Evolutionary conservation across 1,140 invertebrate species (phyloP), one percentile per base, ranked within the genome.

Genomic region (Drosophila arawakana): DNA sequence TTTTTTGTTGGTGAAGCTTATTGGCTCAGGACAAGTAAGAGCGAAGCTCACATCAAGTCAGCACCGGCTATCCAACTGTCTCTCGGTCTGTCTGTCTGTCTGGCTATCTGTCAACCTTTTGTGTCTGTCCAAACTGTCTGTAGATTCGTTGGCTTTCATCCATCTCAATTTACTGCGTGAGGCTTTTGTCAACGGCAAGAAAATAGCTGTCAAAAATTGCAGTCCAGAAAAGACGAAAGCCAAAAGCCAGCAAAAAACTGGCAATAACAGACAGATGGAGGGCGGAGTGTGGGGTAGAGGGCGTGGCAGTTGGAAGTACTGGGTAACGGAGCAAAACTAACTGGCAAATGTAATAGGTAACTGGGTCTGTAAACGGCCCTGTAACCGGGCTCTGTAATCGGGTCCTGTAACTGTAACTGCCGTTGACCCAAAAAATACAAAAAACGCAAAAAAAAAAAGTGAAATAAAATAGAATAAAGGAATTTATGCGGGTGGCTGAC

Each of bases 141-240:
- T 52, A 37, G 25, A 55, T 35, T 44, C 35, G 54, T 43, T 76
- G 73, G 44, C 55, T 76, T 65, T 72, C 73, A 76, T 76, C 73
- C 68, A 76, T 76, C 73, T 76, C 73, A 76, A 76, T 76, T 76
- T 76, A 76, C 68, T 72, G 73, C 69, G 73, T 76, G 55, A 70
- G 61, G 73, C 73, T 73, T 76, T 76, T 76, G 73, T 76, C 73
- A 72, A 73, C 73, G 73, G 55, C 68, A 76, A 76, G 73, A 76
- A 76, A 76, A 76, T 72, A 60, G 73, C 67, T 71, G 73, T 75
- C 73, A 75, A 75, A 75, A 75, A 63, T 70, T 75, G 67, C 60
- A 71, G 47, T 59, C 52, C 59, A 59, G 55, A 46, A 46, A 52
- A 25, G 44, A 39, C 35, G 13, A 41, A 47, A 49, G 7, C 35